Evolutionary conservation across 2,113 vertebrate species (phyloP), one percentile per base, ranked within the genome.

Genomic region (Prinia subflava): DNA sequence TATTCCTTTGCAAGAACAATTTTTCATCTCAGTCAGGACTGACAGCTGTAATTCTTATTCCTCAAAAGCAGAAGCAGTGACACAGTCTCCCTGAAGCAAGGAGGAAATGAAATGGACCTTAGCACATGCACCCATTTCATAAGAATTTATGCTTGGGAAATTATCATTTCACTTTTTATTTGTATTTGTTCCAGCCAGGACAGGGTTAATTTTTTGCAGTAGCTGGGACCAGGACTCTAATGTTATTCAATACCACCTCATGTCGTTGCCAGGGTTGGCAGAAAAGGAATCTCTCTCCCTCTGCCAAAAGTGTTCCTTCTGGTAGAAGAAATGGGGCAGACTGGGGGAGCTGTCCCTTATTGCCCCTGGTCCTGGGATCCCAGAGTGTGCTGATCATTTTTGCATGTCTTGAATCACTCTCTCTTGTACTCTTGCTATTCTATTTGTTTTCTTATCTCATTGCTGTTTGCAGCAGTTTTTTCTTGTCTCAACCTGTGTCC

Each of bases 301-400:
- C 5, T 42, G 42, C 50, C 39, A 21, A 33, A 35, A 31, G 4
- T 28, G 8, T 16, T 81, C 18, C 27, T 59, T 65, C 44, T 35
- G 6, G 12, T 28, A 18, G 20, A 74, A 74, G 9, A 64, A 31
- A 7, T 9, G 8, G 7, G 23, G 10, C 20, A n/a, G 30, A 39
- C 4, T 27, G 2, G 1, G 22, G 10, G 5, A 81, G 6, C 7
- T 22, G 33, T 31, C 18, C 31, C 15, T 2, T 27, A 9, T 16
- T 27, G 6, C 8, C 49, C 31, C 49, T 50, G 20, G 14, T 13
- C 10, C 46, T 53, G 14, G 5, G 3, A 37, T 33, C 11, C 44
- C 33, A 33, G 62, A 60, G 44, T 15, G 5, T 19, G 10, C 15
- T 33, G 22, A 50, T 15, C 27, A 39, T 15, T 67, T 74, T 52